Percentiles rank a stretch among this genome's conserved stretches.
Conservation (phyloP, 2,888 invertebrate genomes). For the Tiliacea citrago region DNA sequence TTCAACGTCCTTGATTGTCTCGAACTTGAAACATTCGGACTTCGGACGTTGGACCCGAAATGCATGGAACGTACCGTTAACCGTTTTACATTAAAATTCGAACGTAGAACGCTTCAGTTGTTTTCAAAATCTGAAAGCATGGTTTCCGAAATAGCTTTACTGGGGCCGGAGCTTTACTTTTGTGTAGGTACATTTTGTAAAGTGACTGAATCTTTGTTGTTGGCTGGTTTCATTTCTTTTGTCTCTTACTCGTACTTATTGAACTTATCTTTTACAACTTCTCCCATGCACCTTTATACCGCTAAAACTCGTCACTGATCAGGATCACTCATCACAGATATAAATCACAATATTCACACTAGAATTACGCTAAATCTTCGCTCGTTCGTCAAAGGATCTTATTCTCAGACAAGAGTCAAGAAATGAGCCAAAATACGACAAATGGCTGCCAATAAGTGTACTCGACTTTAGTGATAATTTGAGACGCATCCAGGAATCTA, state of each 20-base stretch:
- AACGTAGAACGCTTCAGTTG: conserved; percentile 23
- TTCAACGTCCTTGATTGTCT: conserved; percentile 25
- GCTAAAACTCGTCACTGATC: not conserved
- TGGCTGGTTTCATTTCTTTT: too few species aligned
- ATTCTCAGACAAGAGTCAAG: conserved; percentile 56
- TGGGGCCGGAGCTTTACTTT: too few species aligned
- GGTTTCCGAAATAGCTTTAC: too few species aligned
- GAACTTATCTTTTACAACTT: too few species aligned
- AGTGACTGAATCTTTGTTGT: too few species aligned
- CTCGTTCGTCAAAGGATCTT: conserved; percentile 42
- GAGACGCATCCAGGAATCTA: conserved; percentile 8
- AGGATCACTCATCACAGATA: too few species aligned
- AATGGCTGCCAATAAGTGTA: conserved; percentile 51
- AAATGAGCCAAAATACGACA: conserved; percentile 51
- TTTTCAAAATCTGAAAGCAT: conserved; percentile 44
- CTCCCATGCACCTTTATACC: not conserved
- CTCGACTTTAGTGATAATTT: not conserved
- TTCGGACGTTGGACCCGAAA: conserved; percentile 16
- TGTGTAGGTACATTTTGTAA: too few species aligned
- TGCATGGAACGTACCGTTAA: conserved; percentile 31
- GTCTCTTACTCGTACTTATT: too few species aligned
- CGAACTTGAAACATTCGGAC: conserved; percentile 50
- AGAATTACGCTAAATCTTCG: conserved; percentile 30
- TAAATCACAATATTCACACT: conserved; percentile 16
- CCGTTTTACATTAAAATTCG: conserved; percentile 41